These are phyloP conservation scores for Grantiella picta DNA, from an alignment of 2,113 vertebrate genomes.

Conservation along the genomic window DNA sequence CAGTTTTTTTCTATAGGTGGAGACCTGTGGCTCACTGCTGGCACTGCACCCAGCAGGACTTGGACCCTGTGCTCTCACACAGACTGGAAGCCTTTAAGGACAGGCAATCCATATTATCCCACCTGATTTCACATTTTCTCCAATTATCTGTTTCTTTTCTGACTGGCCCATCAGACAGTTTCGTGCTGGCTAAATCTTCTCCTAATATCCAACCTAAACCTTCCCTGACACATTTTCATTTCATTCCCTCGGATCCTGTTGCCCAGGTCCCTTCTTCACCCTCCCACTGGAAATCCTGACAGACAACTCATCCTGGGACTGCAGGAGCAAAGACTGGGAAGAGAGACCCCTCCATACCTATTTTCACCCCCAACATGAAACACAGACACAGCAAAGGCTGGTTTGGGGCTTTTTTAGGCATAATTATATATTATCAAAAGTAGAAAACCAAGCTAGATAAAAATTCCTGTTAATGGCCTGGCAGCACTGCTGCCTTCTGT, in stretches of 20 bases:
- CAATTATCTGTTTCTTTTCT: not conserved
- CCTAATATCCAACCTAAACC: not conserved
- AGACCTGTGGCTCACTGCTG: not conserved
- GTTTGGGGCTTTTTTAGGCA: not conserved
- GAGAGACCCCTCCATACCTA: not conserved
- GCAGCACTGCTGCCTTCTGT: not conserved
- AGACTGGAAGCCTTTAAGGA: not conserved
- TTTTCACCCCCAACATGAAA: not conserved
- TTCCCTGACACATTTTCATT: not conserved
- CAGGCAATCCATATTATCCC: not conserved
- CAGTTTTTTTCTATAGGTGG: not conserved
- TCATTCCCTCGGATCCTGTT: not conserved
- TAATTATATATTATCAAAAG: not conserved
- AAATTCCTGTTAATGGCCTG: rapidly evolving
- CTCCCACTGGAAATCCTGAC: not conserved
- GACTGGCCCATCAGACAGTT: not conserved
- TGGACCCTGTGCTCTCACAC: not conserved
- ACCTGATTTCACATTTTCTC: not conserved
- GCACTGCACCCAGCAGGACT: not conserved
- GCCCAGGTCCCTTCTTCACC: not conserved
- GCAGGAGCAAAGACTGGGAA: not conserved
- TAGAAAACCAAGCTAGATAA: not conserved
- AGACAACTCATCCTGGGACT: not conserved
- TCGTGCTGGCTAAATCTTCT: not conserved
- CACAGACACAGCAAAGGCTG: not conserved